Base-by-base conservation (phyloP, 2,113 vertebrate genomes). In the Callospermophilus lateralis region DNA sequence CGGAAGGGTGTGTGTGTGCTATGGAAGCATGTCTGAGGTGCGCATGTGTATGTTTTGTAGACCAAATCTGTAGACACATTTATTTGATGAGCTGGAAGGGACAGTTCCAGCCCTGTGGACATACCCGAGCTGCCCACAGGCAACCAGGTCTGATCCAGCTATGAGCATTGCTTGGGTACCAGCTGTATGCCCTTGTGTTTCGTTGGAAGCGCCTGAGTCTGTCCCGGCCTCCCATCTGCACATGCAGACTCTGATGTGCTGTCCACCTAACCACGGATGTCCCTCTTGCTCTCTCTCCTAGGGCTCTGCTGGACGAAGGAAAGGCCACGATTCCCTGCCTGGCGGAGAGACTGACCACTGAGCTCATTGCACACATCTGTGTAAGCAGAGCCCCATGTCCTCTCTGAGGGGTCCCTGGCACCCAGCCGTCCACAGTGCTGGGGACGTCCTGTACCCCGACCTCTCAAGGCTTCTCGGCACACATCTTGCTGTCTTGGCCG, bases 311-410 rank as follows among this genome's bases (percentile, higher is more conserved):
- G 77, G 67, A 94, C 4, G 93, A 94, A 1, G 28, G 85, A 30
- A 89, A 65, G 77, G 93, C 85, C 77, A 94, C 93, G 1, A 34
- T 94, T 26, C 93, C 77, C 77, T 13, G 26, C 77, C 55, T 94
- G 93, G 84, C 93, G 34, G 93, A 81, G 22, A 89, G 67, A 24
- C 67, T 94, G 93, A 89, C 85, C 13, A 7, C 34, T 0, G 77
- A 94, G 34, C 85, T 94, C 85, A 94, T 94, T 42, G 0, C 39
- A 2, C 93, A 94, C 77, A 94, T 94, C 78, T 83, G n/a, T 76
- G 93, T 89, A 83, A 89, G 93, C 53, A 34, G 65, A 68, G 65
- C 65, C 65, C 65, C 30, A 5, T 32, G 65, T 39, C n/a, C 32
- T 51, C 84, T 51, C n/a, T 26, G 26, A 37, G 48, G 58, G 17